Conservation (phyloP, 2,113 vertebrate species). For the Toxotes chatareus region DNA sequence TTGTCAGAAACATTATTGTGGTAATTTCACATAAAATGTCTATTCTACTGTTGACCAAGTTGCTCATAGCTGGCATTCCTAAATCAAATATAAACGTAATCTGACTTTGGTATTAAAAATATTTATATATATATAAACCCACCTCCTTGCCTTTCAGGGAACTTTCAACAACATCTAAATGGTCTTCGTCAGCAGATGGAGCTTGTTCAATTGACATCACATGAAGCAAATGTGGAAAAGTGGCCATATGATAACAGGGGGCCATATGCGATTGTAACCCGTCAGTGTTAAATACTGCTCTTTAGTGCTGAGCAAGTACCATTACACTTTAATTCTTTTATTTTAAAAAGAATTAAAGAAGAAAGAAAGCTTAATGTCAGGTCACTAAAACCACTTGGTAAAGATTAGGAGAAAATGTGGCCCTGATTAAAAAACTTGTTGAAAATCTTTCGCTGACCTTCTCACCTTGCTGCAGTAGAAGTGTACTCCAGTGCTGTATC, state of each 20-base stretch:
- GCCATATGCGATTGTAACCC: too few species aligned
- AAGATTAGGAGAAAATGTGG: too few species aligned
- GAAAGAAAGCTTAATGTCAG: too few species aligned
- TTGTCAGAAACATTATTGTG: too few species aligned
- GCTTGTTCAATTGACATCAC: neutral
- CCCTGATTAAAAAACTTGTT: too few species aligned
- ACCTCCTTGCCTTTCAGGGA: neutral
- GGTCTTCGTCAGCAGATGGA: neutral
- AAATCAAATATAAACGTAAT: too few species aligned
- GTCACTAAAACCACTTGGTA: too few species aligned
- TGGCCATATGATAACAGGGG: neutral
- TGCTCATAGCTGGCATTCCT: neutral
- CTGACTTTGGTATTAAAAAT: too few species aligned
- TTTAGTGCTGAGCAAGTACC: neutral
- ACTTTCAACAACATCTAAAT: neutral
- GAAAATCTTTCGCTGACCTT: neutral
- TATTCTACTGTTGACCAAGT: neutral
- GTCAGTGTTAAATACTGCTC: neutral
- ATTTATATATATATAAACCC: neutral
- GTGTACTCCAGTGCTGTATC: neutral
- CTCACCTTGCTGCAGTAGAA: neutral
- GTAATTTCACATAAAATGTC: too few species aligned
- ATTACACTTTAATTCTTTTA: too few species aligned
- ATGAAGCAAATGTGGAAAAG: neutral
- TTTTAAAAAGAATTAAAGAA: too few species aligned